Evolutionary conservation across 2,797 vertebrate species (phyloP), one percentile per base, ranked within the genome.

Genomic region (Neosalanx taihuensis): DNA sequence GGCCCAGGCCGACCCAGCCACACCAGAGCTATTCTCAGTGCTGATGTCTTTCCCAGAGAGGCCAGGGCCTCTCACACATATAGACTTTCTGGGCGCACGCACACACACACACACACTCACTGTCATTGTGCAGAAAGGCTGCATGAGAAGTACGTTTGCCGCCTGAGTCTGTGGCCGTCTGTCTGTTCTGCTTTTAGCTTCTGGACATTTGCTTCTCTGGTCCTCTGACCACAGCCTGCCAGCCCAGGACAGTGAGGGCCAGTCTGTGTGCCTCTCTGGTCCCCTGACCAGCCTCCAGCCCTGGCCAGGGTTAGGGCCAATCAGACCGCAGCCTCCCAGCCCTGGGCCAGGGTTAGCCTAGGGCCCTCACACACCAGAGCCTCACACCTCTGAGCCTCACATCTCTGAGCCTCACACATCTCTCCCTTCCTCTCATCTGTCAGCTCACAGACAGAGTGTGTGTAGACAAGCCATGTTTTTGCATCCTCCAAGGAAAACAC

Each of bases 351-450:
- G 37, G 37, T 41, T 10, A 41, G 7, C 37, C 6, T 6, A 35
- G 37, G 9, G 5, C 37, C 35, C 9, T 41, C 37, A 41, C 37
- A 9, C 37, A 35, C 33, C 33, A n/a, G n/a, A n/a, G n/a, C n/a
- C n/a, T n/a, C n/a, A n/a, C n/a, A n/a, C n/a, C n/a, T n/a, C n/a
- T n/a, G n/a, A n/a, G n/a, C n/a, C n/a, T n/a, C n/a, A n/a, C n/a
- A n/a, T n/a, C n/a, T n/a, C n/a, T n/a, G n/a, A n/a, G n/a, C n/a
- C 68, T 69, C 68, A 80, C 72, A 71, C 75, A 82, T 80, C 82
- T 79, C 75, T 74, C 73, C 71, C 80, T 81, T 71, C 71, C 68
- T 83, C 78, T 79, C 71, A 74, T 74, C 68, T 73, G 71, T 73
- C 76, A 74, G 63, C 66, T 37, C 37, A 30, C 31, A 10, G 13